phyloP scores from a whole-genome alignment of 1,140 invertebrate genomes.

The Rhynchophorus ferrugineus region DNA sequence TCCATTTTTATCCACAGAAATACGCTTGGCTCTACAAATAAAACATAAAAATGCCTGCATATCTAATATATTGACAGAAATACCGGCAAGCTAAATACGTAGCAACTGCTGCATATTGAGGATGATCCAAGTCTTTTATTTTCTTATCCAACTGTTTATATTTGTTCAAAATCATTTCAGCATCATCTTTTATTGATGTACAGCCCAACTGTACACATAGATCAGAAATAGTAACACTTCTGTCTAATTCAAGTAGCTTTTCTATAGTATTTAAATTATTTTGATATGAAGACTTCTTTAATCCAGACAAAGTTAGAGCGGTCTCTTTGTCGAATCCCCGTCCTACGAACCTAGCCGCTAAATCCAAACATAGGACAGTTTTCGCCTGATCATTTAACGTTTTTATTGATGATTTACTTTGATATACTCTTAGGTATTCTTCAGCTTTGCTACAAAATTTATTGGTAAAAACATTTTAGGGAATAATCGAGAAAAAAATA shows the following conservation, averaged over 20 bases:
- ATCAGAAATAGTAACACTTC: conserved; percentile 37
- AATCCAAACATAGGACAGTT: conserved; percentile 34
- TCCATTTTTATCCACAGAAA: conserved; percentile 38
- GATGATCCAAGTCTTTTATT: conserved; percentile 37
- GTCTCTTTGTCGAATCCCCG: conserved; percentile 35
- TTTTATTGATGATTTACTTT: conserved; percentile 28
- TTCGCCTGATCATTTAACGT: conserved; percentile 31
- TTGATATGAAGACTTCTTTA: conserved; percentile 39
- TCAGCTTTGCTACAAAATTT: conserved; percentile 33
- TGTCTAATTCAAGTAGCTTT: conserved; percentile 40
- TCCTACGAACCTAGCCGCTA: conserved; percentile 27
- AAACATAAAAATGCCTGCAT: conserved; percentile 1
- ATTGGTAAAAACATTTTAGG: background rate
- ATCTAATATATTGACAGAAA: conserved; percentile 4
- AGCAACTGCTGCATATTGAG: conserved; percentile 42
- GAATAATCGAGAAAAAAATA: conserved; percentile 17
- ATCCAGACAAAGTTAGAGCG: conserved; percentile 38
- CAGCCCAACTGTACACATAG: conserved; percentile 41
- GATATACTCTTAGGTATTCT: conserved; percentile 32
- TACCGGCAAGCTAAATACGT: conserved; percentile 41
- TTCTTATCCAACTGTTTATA: conserved; percentile 34
- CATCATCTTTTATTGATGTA: conserved; percentile 37
- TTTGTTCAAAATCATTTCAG: conserved; percentile 36
- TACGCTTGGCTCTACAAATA: conserved; percentile 33
- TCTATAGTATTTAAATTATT: conserved; percentile 41